These are phyloP conservation scores for Odontamblyopus rebecca DNA, from an alignment of 2,797 vertebrate species.

Conservation along the genomic window DNA sequence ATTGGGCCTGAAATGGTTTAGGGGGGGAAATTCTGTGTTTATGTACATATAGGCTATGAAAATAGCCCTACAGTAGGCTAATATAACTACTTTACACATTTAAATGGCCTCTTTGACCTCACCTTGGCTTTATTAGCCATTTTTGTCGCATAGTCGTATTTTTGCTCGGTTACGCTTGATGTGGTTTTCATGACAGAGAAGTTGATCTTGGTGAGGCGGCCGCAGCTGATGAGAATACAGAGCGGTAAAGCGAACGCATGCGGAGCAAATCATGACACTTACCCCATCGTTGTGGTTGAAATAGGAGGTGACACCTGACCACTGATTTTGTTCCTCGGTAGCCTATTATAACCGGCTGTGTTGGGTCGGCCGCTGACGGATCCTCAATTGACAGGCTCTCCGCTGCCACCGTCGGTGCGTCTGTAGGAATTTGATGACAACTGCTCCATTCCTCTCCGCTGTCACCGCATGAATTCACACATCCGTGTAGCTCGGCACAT, in stretches of 20 bases:
- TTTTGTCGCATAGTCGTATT: slow-evolving; percentile 30
- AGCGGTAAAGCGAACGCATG: slow-evolving; percentile 18
- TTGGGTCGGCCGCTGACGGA: slow-evolving; percentile 59
- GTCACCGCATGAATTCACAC: slow-evolving; percentile 64
- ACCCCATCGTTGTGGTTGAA: slow-evolving; percentile 73
- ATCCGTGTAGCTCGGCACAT: slow-evolving; percentile 66
- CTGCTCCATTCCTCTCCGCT: slow-evolving; percentile 64
- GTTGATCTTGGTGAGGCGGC: slow-evolving; percentile 45
- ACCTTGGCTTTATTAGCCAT: slow-evolving; percentile 8
- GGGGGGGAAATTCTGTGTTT: background rate
- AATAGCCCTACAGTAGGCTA: background rate
- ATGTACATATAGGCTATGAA: background rate
- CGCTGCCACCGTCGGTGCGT: slow-evolving; percentile 56
- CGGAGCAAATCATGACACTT: slow-evolving; percentile 58
- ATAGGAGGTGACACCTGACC: slow-evolving; percentile 53
- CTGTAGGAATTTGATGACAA: slow-evolving; percentile 70
- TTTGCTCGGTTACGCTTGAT: slow-evolving; percentile 22
- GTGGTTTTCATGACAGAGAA: slow-evolving; percentile 47
- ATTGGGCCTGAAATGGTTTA: background rate
- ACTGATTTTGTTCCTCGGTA: slow-evolving; percentile 35
- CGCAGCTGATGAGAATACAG: slow-evolving; percentile 40
- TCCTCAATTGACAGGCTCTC: slow-evolving; percentile 60
- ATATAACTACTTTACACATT: background rate
- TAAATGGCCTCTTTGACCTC: background rate
- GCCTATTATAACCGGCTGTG: slow-evolving; percentile 39